phyloP scores from a whole-genome alignment of 2,888 invertebrate species.

The Allacma fusca region DNA sequence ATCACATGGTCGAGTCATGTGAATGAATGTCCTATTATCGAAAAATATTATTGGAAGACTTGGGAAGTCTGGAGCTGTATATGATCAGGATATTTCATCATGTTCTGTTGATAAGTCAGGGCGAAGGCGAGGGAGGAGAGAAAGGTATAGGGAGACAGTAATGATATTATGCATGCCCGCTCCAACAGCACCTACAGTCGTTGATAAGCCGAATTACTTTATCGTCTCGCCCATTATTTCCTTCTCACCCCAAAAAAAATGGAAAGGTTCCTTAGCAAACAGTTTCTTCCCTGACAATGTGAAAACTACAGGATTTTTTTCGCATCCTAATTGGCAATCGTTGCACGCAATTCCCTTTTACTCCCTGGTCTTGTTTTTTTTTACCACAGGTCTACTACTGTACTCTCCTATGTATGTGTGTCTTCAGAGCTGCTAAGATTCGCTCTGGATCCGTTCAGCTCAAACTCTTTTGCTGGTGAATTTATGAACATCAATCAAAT shows the following conservation, averaged over 20 bases:
- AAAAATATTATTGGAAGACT: neutral
- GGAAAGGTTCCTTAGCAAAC: neutral
- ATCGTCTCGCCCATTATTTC: constrained; percentile 8
- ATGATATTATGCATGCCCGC: too few relatives aligned
- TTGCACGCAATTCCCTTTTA: constrained; percentile 20
- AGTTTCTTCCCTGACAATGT: neutral
- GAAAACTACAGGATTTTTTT: constrained; percentile 10
- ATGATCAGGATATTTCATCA: neutral
- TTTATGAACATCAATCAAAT: constrained; percentile 32
- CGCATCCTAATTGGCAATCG: neutral
- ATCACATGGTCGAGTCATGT: too few relatives aligned
- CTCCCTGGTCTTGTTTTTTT: neutral
- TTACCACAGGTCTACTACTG: too few relatives aligned
- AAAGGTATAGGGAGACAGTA: neutral
- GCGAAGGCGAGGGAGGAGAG: neutral
- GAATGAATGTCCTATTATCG: neutral
- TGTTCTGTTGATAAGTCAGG: neutral
- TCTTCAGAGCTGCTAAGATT: too few relatives aligned
- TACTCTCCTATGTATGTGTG: neutral
- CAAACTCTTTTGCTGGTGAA: neutral
- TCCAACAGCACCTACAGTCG: too few relatives aligned
- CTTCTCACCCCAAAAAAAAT: neutral
- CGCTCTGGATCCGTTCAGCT: neutral
- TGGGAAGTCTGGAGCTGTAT: neutral
- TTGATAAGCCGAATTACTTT: constrained; percentile 24